Conservation (phyloP, 2,113 vertebrate genomes). For the Copsychus sechellarum region DNA sequence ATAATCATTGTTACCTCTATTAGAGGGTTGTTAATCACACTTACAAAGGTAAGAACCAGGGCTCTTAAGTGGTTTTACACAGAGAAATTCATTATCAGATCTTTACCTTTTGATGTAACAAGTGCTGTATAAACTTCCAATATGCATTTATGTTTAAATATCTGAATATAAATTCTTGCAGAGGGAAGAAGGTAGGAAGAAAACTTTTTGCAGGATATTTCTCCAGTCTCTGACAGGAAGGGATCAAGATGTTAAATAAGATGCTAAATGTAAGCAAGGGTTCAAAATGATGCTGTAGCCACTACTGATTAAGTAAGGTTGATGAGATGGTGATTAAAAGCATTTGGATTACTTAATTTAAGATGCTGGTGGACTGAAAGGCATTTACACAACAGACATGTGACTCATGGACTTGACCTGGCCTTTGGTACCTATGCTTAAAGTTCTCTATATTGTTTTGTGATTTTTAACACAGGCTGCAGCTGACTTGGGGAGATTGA, state of each 20-base stretch:
- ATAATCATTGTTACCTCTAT: constrained; percentile 99
- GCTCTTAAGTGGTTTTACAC: not conserved
- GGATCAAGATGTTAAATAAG: not conserved
- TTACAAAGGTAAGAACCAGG: constrained; percentile 89
- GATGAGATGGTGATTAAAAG: not conserved
- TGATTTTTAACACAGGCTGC: not conserved
- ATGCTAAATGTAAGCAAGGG: not conserved
- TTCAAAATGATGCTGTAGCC: not conserved
- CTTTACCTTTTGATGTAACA: not conserved
- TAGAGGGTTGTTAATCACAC: constrained; percentile 93
- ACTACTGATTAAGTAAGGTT: not conserved
- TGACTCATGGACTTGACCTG: not conserved
- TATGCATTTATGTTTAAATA: not conserved
- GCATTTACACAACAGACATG: not conserved
- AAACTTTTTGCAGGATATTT: not conserved
- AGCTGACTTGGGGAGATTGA: not conserved
- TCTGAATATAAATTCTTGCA: not conserved
- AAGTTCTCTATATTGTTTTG: not conserved
- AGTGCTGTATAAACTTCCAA: not conserved
- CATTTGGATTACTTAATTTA: not conserved
- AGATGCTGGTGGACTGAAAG: not conserved
- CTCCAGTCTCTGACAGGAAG: not conserved
- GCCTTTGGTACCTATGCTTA: not conserved
- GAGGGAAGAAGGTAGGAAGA: not conserved
- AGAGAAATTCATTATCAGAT: not conserved